A percentile compares a stretch with the other conserved stretches of the same genome.
phyloP scores from a whole-genome alignment of 2,888 invertebrate species.

The Embidobia sp. region DNA sequence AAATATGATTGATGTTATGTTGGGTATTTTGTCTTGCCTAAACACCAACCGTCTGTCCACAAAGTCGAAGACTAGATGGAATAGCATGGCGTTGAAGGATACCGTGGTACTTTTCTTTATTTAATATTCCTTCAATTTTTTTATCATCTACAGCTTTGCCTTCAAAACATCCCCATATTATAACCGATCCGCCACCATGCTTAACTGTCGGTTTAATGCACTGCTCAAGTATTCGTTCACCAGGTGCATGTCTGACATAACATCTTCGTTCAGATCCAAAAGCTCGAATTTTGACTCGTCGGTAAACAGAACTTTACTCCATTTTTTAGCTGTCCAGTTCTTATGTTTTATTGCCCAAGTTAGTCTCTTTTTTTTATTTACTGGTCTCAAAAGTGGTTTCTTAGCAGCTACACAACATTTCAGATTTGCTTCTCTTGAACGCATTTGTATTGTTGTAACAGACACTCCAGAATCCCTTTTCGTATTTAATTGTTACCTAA shows the following conservation, averaged over 20 bases:
- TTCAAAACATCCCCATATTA: slow-evolving; percentile 57
- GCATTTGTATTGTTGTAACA: slow-evolving; percentile 12
- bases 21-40: too few relatives aligned
- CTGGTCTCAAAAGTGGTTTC: slow-evolving; percentile 17
- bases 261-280: slow-evolving; percentile 34
- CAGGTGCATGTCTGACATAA: slow-evolving; percentile 32
- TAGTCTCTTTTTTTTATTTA: slow-evolving; percentile 43
- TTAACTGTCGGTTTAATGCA: slow-evolving; percentile 58
- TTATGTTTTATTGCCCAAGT: slow-evolving; percentile 60
- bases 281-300: slow-evolving; percentile 62
- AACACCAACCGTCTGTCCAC: slow-evolving; percentile 1
- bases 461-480: too few relatives aligned
- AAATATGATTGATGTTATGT: too few relatives aligned
- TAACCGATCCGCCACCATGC: slow-evolving; percentile 60
- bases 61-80: slow-evolving; percentile 26
- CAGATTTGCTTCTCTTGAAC: slow-evolving; percentile 50
- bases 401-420: slow-evolving; percentile 8
- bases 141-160: slow-evolving; percentile 36
- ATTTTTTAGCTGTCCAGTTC: slow-evolving; percentile 29
- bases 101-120: slow-evolving; percentile 55
- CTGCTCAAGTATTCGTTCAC: slow-evolving; percentile 24
- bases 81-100: slow-evolving; percentile 49
- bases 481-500: not conserved
- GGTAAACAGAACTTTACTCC: slow-evolving; percentile 56
- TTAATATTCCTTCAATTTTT: slow-evolving; percentile 64